Base-by-base conservation (phyloP, 2,797 vertebrate genomes). In the Leptoclinus maculatus region DNA sequence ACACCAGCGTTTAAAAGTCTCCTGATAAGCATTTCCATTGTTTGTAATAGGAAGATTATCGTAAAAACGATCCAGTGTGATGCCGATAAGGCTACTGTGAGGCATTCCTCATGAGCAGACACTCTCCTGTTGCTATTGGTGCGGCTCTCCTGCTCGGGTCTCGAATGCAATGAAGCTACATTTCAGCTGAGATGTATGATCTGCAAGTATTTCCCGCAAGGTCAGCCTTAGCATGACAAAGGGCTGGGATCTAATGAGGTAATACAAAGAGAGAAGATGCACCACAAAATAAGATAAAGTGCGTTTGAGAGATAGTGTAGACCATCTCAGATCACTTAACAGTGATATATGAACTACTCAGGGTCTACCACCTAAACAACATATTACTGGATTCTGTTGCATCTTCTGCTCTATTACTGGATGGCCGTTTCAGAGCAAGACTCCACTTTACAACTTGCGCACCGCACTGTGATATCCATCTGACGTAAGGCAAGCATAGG, bases 331-430 rank as follows among this genome's bases (percentile, higher is more conserved):
- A 93, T 94, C 90, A 93, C 79, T 94, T 96, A 94, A 89, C 83
- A 79, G 84, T 81, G 93, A 95, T 92, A 94, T 84, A 90, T 92
- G 92, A 95, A 95, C 90, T 93, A 94, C 89, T 91, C 86, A 51
- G 75, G 88, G 56, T 92, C 93, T 88, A 92, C 94, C 91, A 93
- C 92, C 94, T 94, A 86, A 92, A 88, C 86, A 91, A 88, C 87
- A 92, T 93, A 88, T 87, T 85, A 93, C 87, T 92, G 87, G 85
- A 89, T 91, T 89, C 73, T 77, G 83, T 91, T 92, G 87, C 85
- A 93, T 90, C 76, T 90, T 66, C 88, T 68, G 68, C 74, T 76
- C 81, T 82, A 86, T 91, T 89, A 95, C 84, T 91, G 81, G 86
- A 89, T 74, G 72, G 49, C 65, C 68, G 53, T 63, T 92, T 78